Evolutionary conservation across 2,888 invertebrate species (phyloP).

Genomic region (Nebria brevicollis): DNA sequence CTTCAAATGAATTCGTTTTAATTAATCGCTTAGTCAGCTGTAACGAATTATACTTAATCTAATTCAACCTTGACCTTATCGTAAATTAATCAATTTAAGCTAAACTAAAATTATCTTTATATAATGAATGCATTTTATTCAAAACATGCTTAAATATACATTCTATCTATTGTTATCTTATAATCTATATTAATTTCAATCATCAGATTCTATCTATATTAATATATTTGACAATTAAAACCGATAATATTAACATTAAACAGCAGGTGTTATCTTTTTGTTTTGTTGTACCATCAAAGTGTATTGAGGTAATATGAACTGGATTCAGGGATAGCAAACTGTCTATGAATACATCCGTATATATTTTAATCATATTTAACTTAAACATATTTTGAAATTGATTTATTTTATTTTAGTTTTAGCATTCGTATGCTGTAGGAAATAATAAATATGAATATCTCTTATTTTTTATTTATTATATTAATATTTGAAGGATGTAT

Average conservation of each 20-base stretch:
- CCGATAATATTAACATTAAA: no score
- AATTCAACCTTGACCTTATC: background rate
- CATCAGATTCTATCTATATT: no score
- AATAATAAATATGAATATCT: background rate
- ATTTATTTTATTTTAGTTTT: background rate
- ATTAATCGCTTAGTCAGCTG: background rate
- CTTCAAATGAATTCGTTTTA: background rate
- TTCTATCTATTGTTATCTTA: no score
- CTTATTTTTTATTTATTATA: constrained; percentile 4
- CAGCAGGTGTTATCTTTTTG: no score
- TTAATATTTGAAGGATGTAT: background rate
- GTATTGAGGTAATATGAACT: no score
- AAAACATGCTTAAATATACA: no score
- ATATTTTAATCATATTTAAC: background rate
- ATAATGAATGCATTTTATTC: no score
- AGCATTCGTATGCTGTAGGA: background rate
- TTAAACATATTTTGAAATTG: background rate
- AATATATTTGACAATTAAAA: no score
- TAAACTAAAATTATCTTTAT: background rate
- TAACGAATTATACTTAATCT: background rate
- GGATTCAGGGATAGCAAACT: no score
- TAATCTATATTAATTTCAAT: no score
- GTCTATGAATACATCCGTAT: no score
- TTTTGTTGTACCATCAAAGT: no score
- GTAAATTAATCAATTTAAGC: background rate